Percentiles rank a stretch among this genome's conserved stretches.
Evolutionary conservation across 2,113 vertebrate genomes (phyloP).

Genomic region (Spea multiplicata): DNA sequence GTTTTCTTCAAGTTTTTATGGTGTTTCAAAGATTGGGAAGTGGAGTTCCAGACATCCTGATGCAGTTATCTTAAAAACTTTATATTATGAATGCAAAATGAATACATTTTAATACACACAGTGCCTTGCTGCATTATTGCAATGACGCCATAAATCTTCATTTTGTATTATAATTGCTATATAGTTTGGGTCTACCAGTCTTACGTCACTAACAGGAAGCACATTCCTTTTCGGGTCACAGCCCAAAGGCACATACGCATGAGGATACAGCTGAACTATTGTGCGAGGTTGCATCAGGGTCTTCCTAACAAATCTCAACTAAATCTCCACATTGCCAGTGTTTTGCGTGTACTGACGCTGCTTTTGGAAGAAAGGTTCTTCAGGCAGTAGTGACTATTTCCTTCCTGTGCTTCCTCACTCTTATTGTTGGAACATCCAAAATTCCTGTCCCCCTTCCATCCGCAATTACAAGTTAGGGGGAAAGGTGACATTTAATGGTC

Average conservation of each 20-base stretch:
- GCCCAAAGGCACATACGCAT: neutral
- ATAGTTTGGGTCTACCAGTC: neutral
- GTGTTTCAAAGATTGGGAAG: too few species aligned
- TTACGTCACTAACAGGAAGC: neutral
- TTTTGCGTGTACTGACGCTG: neutral
- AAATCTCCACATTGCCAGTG: neutral
- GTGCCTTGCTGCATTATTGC: too few species aligned
- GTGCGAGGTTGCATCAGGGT: neutral
- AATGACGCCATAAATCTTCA: too few species aligned
- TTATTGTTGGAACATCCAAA: slow-evolving; percentile 3
- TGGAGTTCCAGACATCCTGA: too few species aligned
- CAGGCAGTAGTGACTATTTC: neutral
- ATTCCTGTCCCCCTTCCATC: neutral
- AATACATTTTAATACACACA: too few species aligned
- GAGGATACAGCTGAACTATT: slow-evolving; percentile 1
- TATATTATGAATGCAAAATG: too few species aligned
- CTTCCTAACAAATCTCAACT: neutral
- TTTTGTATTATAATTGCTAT: too few species aligned
- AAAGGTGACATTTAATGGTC: neutral
- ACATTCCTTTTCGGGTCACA: neutral
- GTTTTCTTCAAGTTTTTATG: too few species aligned
- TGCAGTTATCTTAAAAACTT: too few species aligned
- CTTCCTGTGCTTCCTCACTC: neutral
- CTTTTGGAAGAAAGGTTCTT: neutral
- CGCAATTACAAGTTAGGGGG: neutral